Evolutionary conservation across 2,113 vertebrate genomes (phyloP), one percentile per base, ranked within the genome.

Genomic region (Grus americana): DNA sequence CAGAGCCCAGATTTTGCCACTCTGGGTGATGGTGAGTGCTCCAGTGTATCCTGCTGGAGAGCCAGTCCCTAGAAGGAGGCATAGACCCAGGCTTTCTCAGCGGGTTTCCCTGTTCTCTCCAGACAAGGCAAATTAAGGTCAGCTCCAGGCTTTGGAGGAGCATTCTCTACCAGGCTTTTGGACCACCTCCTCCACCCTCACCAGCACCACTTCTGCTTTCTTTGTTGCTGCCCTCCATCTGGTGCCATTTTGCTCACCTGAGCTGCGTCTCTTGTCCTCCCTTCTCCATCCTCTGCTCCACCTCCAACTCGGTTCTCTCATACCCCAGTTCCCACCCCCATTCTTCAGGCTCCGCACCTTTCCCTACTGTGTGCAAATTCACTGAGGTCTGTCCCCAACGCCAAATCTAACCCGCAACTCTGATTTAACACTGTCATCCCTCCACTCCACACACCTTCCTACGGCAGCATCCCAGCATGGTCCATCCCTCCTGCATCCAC

Each of bases 251-350:
- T 49, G 20, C 32, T 24, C 6, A 46, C 9, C 6, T n/a, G 47
- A 65, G 9, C 22, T 46, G 10, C 22, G 5, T 74, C n/a, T 38
- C 19, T 15, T 40, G 15, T 40, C 24, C 34, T 59, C 24, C 26
- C 13, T 38, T 61, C 54, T 72, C 44, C n/a, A 23, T 12, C 22
- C 26, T 49, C 52, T 34, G 9, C 9, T 78, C 22, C 15, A 23
- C 16, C 6, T 40, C 29, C 12, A 2, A 2, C 24, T 18, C 1
- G 0, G 11, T 36, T 44, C 30, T 32, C 7, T 38, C 22, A 27
- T 14, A 49, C 17, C 50, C 5, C 15, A 46, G 0, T 38, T 63
- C 30, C 50, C 38, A 22, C 6, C 7, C 7, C 17, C 26, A 8
- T 9, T 40, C 57, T 80, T 75, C 46, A 70, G 38, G 38, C 13